phyloP scores from a whole-genome alignment of 2,888 invertebrate species.

The Lapara coniferarum region DNA sequence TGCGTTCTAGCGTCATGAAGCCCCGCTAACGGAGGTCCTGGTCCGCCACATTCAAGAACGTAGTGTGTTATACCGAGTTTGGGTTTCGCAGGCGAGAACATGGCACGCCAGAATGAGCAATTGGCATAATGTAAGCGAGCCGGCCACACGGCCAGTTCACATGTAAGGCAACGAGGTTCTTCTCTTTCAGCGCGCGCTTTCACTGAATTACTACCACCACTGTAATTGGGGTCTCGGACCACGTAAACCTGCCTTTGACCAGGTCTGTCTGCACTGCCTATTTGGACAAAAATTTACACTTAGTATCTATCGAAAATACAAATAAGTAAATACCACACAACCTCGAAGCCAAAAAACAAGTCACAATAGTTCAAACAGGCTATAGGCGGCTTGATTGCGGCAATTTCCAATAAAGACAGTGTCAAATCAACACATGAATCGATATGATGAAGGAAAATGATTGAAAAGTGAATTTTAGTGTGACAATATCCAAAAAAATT shows the following conservation, averaged over 20 bases:
- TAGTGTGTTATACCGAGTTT: conserved; percentile 84
- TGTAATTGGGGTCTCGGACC: conserved; percentile 89
- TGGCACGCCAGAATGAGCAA: conserved; percentile 93
- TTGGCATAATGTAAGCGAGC: conserved; percentile 92
- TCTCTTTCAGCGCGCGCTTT: conserved; percentile 81
- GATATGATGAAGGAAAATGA: conserved; percentile 32
- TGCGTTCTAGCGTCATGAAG: conserved; percentile 90
- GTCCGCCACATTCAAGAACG: conserved; percentile 96
- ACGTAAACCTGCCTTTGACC: conserved; percentile 95
- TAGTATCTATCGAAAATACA: conserved; percentile 7
- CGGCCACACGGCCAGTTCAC: conserved; percentile 92
- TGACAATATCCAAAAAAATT: conserved; percentile 39
- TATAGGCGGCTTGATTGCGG: background rate
- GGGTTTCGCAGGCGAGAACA: conserved; percentile 84
- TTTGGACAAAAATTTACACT: conserved; percentile 32
- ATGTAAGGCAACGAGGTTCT: conserved; percentile 94
- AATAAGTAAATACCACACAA: conserved; percentile 30
- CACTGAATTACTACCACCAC: conserved; percentile 80
- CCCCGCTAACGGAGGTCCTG: conserved; percentile 93
- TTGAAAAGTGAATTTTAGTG: conserved; percentile 44
- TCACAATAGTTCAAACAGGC: conserved; percentile 1
- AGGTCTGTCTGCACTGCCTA: conserved; percentile 92
- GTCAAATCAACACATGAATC: background rate
- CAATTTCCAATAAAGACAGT: conserved; percentile 1
- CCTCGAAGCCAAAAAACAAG: conserved; percentile 10